Percentiles rank a stretch among this genome's conserved stretches.
phyloP scores from a whole-genome alignment of 2,888 invertebrate species.

The Eutolmus rufibarbis region DNA sequence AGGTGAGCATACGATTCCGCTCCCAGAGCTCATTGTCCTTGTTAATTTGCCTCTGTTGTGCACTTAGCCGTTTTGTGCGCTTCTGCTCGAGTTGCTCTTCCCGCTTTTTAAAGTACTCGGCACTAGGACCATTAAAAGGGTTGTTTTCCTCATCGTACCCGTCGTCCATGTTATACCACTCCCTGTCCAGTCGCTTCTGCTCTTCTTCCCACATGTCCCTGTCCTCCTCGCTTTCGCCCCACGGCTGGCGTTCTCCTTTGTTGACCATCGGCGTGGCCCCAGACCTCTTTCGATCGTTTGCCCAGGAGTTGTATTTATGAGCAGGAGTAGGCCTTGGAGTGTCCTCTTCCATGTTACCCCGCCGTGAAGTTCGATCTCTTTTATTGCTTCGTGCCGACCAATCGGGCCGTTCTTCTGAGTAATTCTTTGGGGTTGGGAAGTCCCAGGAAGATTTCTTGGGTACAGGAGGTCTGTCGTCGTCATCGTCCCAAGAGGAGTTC shows the following conservation, averaged over 20 bases:
- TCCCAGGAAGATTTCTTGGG: slow-evolving; percentile 87
- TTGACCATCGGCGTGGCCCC: slow-evolving; percentile 70
- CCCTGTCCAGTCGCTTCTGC: slow-evolving; percentile 87
- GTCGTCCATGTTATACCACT: slow-evolving; percentile 97
- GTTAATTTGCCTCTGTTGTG: slow-evolving; percentile 95
- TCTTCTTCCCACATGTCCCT: slow-evolving; percentile 89
- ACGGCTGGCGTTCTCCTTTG: slow-evolving; percentile 62
- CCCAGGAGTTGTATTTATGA: slow-evolving; percentile 81
- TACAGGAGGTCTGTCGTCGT: slow-evolving; percentile 65
- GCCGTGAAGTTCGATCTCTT: slow-evolving; percentile 51
- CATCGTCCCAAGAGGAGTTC: slow-evolving; percentile 71
- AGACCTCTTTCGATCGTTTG: slow-evolving; percentile 70
- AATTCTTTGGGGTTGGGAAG: slow-evolving; percentile 82
- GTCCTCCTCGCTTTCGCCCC: slow-evolving; percentile 74
- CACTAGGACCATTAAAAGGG: slow-evolving; percentile 87
- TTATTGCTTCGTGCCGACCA: slow-evolving; percentile 55
- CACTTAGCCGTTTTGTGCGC: slow-evolving; percentile 91
- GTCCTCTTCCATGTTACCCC: slow-evolving; percentile 66
- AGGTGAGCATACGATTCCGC: slow-evolving; percentile 94
- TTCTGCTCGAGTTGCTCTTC: slow-evolving; percentile 91
- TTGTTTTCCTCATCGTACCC: slow-evolving; percentile 92
- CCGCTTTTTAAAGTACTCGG: slow-evolving; percentile 91
- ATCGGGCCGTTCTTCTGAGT: slow-evolving; percentile 62
- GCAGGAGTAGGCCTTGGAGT: slow-evolving; percentile 87
- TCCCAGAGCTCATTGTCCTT: slow-evolving; percentile 99